phyloP scores from a whole-genome alignment of 2,888 invertebrate species.

The Pseudanteris insignis region DNA sequence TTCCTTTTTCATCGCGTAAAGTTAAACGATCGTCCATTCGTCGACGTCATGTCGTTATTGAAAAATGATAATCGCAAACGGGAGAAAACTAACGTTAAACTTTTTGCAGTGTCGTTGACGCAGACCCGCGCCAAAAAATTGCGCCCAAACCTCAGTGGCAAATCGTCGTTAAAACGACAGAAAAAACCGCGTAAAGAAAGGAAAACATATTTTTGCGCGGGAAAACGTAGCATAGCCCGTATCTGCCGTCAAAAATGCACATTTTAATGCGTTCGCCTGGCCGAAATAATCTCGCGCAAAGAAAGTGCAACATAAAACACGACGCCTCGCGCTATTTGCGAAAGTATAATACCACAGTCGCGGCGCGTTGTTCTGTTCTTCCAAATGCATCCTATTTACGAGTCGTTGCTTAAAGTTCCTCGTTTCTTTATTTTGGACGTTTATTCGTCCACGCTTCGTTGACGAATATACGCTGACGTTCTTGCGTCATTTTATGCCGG shows the following conservation, averaged over 20 bases:
- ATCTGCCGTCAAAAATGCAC: constrained; percentile 38
- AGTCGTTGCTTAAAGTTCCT: too few relatives aligned
- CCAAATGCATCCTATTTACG: constrained; percentile 39
- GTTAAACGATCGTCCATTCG: too few relatives aligned
- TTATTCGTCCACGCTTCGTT: too few relatives aligned
- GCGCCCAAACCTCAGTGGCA: constrained; percentile 18
- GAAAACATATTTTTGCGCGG: constrained; percentile 19
- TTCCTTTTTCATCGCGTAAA: too few relatives aligned
- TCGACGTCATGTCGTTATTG: too few relatives aligned
- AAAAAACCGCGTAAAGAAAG: constrained; percentile 22
- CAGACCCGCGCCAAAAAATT: too few relatives aligned
- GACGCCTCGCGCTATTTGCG: constrained; percentile 15
- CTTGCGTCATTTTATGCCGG: too few relatives aligned
- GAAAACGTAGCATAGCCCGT: constrained; percentile 28
- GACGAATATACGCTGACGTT: too few relatives aligned
- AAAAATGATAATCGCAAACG: too few relatives aligned
- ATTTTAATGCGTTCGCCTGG: constrained; percentile 36
- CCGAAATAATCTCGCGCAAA: constrained; percentile 31
- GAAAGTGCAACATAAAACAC: constrained; percentile 42
- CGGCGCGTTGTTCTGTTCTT: constrained; percentile 29
- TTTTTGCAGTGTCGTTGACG: too few relatives aligned
- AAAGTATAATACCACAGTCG: too few relatives aligned
- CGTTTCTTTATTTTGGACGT: too few relatives aligned
- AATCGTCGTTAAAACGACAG: constrained; percentile 38
- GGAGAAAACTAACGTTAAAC: background rate